Evolutionary conservation across 2,797 vertebrate genomes (phyloP).

Genomic region (Remorina albescens): DNA sequence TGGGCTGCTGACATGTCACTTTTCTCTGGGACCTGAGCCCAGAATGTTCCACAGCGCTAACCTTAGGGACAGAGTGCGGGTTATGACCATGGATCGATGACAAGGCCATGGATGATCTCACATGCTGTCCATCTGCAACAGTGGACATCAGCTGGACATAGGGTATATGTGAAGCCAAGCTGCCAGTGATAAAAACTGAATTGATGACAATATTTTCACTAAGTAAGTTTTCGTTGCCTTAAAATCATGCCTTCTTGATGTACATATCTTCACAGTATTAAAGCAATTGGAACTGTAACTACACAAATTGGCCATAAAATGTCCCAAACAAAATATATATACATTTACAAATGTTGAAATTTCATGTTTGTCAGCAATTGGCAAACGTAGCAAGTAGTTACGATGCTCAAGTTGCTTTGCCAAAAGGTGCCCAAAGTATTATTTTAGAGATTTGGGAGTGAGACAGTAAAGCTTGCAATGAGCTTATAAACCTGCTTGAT

Average conservation of each 20-base stretch:
- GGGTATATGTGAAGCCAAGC: slow-evolving; percentile 20
- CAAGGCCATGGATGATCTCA: slow-evolving; percentile 52
- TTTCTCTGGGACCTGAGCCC: slow-evolving; percentile 86
- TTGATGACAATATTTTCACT: slow-evolving; percentile 35
- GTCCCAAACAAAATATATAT: too few species aligned
- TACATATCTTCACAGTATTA: not conserved
- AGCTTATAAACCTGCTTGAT: not conserved
- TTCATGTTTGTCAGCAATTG: not conserved
- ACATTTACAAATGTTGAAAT: not conserved
- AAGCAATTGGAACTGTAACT: not conserved
- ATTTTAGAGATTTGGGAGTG: not conserved
- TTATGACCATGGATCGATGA: slow-evolving; percentile 64
- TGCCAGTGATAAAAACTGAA: slow-evolving; percentile 34
- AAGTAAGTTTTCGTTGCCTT: not conserved
- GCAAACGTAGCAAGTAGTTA: not conserved
- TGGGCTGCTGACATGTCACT: slow-evolving; percentile 88
- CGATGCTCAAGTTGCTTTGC: not conserved
- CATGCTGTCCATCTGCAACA: slow-evolving; percentile 47
- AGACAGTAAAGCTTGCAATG: not conserved
- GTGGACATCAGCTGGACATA: slow-evolving; percentile 38
- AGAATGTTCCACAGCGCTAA: slow-evolving; percentile 86
- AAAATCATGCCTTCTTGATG: not conserved
- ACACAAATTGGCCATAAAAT: not conserved
- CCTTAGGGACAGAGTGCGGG: slow-evolving; percentile 77
- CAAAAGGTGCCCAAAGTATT: not conserved